Evolutionary conservation across 1,140 invertebrate species (phyloP).

Genomic region (Pristionchus pacificus): DNA sequence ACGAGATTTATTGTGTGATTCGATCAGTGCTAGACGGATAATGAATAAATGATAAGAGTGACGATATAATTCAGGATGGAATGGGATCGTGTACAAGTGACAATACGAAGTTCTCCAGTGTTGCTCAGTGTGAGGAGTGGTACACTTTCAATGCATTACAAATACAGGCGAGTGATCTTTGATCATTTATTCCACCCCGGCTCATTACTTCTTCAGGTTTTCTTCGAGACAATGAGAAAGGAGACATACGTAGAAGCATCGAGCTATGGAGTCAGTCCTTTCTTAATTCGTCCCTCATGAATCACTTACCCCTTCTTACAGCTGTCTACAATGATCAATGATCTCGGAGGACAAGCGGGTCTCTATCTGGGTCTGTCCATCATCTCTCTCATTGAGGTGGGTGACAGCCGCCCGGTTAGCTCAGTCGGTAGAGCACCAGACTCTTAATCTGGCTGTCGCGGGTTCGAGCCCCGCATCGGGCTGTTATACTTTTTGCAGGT

Average conservation of each 20-base stretch:
- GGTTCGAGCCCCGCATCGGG: conserved; percentile 54
- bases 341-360: conserved; percentile 31
- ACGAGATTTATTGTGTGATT: not conserved
- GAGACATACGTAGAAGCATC: not conserved
- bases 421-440: conserved; percentile 58
- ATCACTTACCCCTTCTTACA: not conserved
- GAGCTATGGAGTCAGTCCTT: not conserved
- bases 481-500: not conserved
- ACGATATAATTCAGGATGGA: not conserved
- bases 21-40: not conserved
- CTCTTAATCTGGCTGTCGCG: conserved; percentile 57
- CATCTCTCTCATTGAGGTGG: conserved; percentile 20
- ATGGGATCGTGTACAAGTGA: not conserved
- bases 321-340: conserved; percentile 22
- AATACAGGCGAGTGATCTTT: not conserved
- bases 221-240: not conserved
- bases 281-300: not conserved
- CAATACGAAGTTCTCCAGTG: not conserved
- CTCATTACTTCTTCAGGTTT: not conserved
- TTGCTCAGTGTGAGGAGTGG: not conserved
- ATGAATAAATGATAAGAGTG: too few relatives aligned
- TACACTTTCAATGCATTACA: not conserved
- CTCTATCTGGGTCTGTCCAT: conserved; percentile 28
- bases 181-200: not conserved
- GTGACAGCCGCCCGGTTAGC: conserved; percentile 45